These are phyloP conservation scores for Limenitis camilla DNA, from an alignment of 2,888 invertebrate genomes.

Conservation along the genomic window DNA sequence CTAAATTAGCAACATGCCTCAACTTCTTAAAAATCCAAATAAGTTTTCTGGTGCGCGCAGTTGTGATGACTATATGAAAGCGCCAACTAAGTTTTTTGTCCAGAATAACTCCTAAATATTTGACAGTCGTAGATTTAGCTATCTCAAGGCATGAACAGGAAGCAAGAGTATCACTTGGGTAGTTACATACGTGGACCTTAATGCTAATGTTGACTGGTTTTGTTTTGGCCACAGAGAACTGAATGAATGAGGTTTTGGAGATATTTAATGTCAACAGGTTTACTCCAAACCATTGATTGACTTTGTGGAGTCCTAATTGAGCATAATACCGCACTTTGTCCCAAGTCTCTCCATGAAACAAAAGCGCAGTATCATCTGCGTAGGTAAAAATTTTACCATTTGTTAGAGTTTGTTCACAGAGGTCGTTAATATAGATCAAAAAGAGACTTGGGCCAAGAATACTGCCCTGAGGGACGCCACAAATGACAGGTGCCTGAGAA, in stretches of 20 bases:
- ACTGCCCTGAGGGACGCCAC: slow-evolving; percentile 19
- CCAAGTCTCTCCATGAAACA: slow-evolving; percentile 12
- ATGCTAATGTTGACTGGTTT: too few species aligned
- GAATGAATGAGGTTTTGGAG: not conserved
- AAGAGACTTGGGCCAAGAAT: slow-evolving; percentile 17
- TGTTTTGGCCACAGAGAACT: not conserved
- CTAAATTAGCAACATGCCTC: too few species aligned
- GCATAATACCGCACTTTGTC: not conserved
- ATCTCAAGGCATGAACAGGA: too few species aligned
- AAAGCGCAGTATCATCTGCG: slow-evolving; percentile 14
- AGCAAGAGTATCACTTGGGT: too few species aligned
- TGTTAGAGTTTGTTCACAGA: slow-evolving; percentile 5
- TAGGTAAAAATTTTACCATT: slow-evolving; percentile 11
- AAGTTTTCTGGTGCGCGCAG: too few species aligned
- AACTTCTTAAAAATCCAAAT: too few species aligned
- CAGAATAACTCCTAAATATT: too few species aligned
- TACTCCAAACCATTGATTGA: not conserved
- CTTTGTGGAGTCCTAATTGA: not conserved
- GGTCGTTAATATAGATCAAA: slow-evolving; percentile 15
- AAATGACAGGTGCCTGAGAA: not conserved
- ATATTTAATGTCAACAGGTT: not conserved
- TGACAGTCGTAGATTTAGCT: too few species aligned
- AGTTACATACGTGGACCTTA: too few species aligned
- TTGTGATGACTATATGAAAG: too few species aligned
- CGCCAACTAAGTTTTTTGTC: too few species aligned